These are phyloP conservation scores for Leptinotarsa defecta DNA, from an alignment of 1,140 invertebrate genomes.

Conservation along the genomic window DNA sequence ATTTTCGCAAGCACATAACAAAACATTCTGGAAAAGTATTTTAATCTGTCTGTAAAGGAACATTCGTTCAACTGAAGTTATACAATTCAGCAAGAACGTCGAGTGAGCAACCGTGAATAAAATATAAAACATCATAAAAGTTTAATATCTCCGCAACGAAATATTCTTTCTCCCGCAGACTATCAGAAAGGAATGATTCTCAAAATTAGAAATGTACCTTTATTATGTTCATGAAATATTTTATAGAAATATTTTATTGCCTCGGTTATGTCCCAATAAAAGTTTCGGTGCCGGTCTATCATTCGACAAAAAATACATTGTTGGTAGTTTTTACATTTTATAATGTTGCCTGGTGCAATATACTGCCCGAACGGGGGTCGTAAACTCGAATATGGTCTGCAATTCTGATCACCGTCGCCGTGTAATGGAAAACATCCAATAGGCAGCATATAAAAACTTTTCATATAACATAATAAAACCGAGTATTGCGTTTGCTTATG, in stretches of 20 bases:
- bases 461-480: conserved; percentile 52
- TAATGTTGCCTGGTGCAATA: conserved; percentile 50
- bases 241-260: conserved; percentile 37
- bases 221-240: conserved; percentile 41
- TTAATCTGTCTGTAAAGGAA: conserved; percentile 32
- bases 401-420: conserved; percentile 48
- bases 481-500: conserved; percentile 47
- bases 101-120: conserved; percentile 19
- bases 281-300: conserved; percentile 41
- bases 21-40: conserved; percentile 26
- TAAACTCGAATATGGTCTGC: conserved; percentile 48
- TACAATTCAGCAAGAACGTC: conserved; percentile 21
- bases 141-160: conserved; percentile 38
- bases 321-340: conserved; percentile 53
- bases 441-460: conserved; percentile 51
- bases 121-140: conserved; percentile 36
- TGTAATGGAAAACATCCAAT: conserved; percentile 52
- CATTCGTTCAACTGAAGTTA: conserved; percentile 36
- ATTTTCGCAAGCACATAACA: conserved; percentile 2
- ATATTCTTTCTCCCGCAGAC: conserved; percentile 27
- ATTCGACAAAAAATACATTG: conserved; percentile 49
- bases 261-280: conserved; percentile 40
- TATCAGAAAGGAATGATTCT: conserved; percentile 35
- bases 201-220: conserved; percentile 46
- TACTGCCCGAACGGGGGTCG: conserved; percentile 49